These are phyloP conservation scores for Trypoxylon attenuatum DNA, from an alignment of 2,888 invertebrate species.

Conservation along the genomic window DNA sequence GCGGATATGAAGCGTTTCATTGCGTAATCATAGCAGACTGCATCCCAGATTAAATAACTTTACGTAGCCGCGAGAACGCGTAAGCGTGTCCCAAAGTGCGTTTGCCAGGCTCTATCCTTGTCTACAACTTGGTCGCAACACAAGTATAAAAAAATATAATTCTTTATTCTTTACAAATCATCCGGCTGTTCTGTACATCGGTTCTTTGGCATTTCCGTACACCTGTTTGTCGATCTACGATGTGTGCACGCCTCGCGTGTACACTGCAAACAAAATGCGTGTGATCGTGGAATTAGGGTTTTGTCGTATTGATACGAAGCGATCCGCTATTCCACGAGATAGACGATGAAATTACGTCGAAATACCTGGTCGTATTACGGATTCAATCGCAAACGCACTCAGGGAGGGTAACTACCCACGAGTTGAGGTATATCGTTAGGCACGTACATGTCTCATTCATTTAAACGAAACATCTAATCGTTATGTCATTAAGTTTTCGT, in stretches of 20 bases:
- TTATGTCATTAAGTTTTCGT: conserved; percentile 49
- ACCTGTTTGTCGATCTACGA: conserved; percentile 12
- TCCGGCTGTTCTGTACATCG: conserved; percentile 12
- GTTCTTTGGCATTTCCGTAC: conserved; percentile 46
- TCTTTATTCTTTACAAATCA: conserved; percentile 1
- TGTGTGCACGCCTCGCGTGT: conserved; percentile 1
- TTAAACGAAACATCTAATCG: conserved; percentile 49
- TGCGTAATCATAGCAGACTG: conserved; percentile 25
- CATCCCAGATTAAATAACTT: conserved; percentile 55
- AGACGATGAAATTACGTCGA: not conserved
- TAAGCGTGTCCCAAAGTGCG: conserved; percentile 50
- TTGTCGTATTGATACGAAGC: not conserved
- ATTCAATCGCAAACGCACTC: conserved; percentile 51
- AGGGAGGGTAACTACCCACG: conserved; percentile 62
- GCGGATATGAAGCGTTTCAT: conserved; percentile 46
- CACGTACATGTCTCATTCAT: conserved; percentile 51
- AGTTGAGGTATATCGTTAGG: conserved; percentile 72
- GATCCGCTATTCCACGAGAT: conserved; percentile 5
- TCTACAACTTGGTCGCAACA: not conserved
- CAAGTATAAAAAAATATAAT: conserved; percentile 3
- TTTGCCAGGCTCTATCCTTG: conserved; percentile 18
- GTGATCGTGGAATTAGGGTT: not conserved
- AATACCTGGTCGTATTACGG: not conserved
- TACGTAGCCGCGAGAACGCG: conserved; percentile 62
- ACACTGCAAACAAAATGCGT: not conserved